Percentiles rank a stretch among this genome's conserved stretches.
Evolutionary conservation across 2,113 vertebrate species (phyloP).

Genomic region (Poeciliopsis occidentalis): DNA sequence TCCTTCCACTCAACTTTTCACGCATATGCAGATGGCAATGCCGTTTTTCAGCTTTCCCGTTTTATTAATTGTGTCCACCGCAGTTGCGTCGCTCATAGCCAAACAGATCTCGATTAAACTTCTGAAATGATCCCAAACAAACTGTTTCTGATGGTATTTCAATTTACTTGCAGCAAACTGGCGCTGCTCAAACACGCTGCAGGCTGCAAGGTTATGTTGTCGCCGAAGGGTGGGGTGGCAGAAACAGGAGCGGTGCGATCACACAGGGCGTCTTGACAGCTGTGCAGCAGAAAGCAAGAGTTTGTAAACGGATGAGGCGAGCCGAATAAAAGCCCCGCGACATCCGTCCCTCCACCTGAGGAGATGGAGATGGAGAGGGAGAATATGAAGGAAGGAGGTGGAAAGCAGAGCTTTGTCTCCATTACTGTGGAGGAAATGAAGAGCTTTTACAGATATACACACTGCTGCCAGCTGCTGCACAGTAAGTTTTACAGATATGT

Average conservation of each 20-base stretch:
- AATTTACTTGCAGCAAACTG: background rate
- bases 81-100: background rate
- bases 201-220: background rate
- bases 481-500: conserved; percentile 64
- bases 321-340: conserved; percentile 15
- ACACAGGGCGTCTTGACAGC: conserved; percentile 29
- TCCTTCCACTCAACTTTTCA: background rate
- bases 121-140: background rate
- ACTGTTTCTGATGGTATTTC: background rate
- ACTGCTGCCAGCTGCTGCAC: conserved; percentile 70
- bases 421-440: conserved; percentile 77
- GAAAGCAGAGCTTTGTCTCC: conserved; percentile 40
- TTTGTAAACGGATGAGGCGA: conserved; percentile 5
- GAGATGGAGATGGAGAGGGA: conserved; percentile 27
- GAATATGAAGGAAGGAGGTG: conserved; percentile 14
- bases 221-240: conserved; percentile 20
- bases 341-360: background rate
- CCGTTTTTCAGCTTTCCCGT: background rate
- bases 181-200: background rate
- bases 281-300: conserved; percentile 14
- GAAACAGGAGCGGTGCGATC: conserved; percentile 32
- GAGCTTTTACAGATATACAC: conserved; percentile 74
- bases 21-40: background rate
- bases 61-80: background rate
- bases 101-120: background rate